Evolutionary conservation across 2,113 vertebrate genomes (phyloP).

Genomic region (Lepisosteus oculatus): DNA sequence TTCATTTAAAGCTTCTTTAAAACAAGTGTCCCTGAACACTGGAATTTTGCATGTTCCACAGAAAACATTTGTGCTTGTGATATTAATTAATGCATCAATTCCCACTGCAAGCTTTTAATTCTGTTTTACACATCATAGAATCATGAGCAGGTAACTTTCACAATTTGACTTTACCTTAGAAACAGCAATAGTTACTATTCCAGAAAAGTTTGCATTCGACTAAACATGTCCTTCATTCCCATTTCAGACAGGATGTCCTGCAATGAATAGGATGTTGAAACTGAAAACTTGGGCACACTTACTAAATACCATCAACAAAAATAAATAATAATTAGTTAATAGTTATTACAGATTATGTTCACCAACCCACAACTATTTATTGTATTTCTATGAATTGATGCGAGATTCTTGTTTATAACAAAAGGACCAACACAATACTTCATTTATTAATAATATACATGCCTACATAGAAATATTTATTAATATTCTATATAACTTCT

Average conservation of each 20-base stretch:
- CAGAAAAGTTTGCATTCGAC: constrained; percentile 51
- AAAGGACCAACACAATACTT: too few relatives aligned
- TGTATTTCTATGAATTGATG: neutral
- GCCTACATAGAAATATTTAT: too few relatives aligned
- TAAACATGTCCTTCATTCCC: constrained; percentile 54
- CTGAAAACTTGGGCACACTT: constrained; percentile 51
- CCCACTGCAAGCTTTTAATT: too few relatives aligned
- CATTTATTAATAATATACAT: too few relatives aligned
- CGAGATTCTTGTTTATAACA: too few relatives aligned
- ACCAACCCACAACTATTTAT: neutral
- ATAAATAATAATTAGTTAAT: neutral
- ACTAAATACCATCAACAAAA: constrained; percentile 23
- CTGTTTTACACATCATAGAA: too few relatives aligned
- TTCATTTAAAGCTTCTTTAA: too few relatives aligned
- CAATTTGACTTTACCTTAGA: constrained; percentile 40
- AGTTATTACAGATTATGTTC: neutral
- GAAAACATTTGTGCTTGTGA: too few relatives aligned
- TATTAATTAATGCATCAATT: too few relatives aligned
- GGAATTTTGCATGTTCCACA: too few relatives aligned
- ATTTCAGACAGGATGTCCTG: constrained; percentile 32
- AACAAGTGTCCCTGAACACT: too few relatives aligned
- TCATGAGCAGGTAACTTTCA: neutral
- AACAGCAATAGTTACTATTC: constrained; percentile 47
- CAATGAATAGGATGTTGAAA: constrained; percentile 47
- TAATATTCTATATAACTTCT: neutral